A percentile compares a stretch with the other conserved stretches of the same genome.
phyloP scores from a whole-genome alignment of 2,888 invertebrate species.

The Lycaena phlaeas region DNA sequence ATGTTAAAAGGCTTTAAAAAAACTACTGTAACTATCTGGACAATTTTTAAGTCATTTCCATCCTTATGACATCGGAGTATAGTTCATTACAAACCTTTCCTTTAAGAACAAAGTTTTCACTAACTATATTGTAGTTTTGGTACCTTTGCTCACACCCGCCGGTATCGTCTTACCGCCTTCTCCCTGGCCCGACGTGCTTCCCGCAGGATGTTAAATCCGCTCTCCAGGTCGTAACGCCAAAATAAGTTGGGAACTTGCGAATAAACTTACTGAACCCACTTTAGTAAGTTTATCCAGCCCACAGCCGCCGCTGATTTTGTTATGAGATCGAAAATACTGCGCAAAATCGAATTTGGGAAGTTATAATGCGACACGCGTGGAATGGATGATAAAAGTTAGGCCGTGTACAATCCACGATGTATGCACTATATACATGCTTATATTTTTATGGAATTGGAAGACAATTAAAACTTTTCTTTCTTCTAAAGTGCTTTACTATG shows the following conservation, averaged over 20 bases:
- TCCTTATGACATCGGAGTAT: too few species aligned
- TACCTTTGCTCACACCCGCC: too few species aligned
- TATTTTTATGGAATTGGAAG: too few species aligned
- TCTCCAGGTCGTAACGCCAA: slow-evolving; percentile 9
- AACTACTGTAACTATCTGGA: too few species aligned
- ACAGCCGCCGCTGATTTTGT: not conserved
- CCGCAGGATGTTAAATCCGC: slow-evolving; percentile 1
- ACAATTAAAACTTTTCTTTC: too few species aligned
- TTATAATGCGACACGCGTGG: slow-evolving; percentile 5
- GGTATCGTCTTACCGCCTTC: not conserved
- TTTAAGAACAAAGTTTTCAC: too few species aligned
- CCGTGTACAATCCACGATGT: not conserved
- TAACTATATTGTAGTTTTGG: too few species aligned
- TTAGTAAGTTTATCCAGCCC: slow-evolving; percentile 3
- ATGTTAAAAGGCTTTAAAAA: too few species aligned
- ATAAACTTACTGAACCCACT: slow-evolving; percentile 7
- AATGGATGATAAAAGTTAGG: not conserved
- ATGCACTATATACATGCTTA: not conserved
- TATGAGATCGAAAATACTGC: slow-evolving; percentile 6
- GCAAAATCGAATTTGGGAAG: slow-evolving; percentile 3
- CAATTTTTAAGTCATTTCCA: too few species aligned
- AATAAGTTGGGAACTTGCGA: slow-evolving; percentile 14
- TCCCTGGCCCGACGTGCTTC: not conserved
- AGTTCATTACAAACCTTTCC: too few species aligned
- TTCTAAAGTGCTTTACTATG: too few species aligned